Evolutionary conservation across 2,113 vertebrate species (phyloP).

Genomic region (Murina feae): DNA sequence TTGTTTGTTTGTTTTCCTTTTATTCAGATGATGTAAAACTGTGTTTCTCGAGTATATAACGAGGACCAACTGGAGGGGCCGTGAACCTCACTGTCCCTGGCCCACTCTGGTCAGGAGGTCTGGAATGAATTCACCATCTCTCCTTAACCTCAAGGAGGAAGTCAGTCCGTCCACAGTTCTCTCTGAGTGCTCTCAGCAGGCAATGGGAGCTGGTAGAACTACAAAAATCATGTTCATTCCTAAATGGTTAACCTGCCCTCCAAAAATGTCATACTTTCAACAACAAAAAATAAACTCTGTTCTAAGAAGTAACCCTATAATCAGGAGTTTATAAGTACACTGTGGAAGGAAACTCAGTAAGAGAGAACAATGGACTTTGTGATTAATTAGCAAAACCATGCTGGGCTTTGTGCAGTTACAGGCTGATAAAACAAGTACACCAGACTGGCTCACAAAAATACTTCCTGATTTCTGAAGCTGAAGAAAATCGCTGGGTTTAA

Average conservation of each 20-base stretch:
- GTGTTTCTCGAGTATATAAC: background rate
- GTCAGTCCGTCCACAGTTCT: background rate
- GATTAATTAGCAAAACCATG: constrained; percentile 6
- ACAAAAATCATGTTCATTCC: background rate
- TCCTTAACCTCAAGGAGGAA: background rate
- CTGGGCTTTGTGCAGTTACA: background rate
- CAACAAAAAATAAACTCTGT: background rate
- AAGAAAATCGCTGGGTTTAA: background rate
- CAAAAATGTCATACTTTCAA: background rate
- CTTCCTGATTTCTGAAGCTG: background rate
- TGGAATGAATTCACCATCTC: background rate
- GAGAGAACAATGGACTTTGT: background rate
- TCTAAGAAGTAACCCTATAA: background rate
- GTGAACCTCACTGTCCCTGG: background rate
- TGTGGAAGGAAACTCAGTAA: background rate
- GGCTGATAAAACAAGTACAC: background rate
- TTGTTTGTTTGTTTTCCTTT: background rate
- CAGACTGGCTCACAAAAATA: background rate
- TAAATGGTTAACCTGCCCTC: background rate
- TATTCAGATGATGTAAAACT: background rate
- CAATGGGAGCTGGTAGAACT: background rate
- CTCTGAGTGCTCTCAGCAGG: background rate
- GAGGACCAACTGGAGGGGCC: background rate
- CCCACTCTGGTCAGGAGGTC: background rate
- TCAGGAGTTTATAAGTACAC: background rate